phyloP scores from a whole-genome alignment of 2,113 vertebrate species.

The Ictalurus punctatus region DNA sequence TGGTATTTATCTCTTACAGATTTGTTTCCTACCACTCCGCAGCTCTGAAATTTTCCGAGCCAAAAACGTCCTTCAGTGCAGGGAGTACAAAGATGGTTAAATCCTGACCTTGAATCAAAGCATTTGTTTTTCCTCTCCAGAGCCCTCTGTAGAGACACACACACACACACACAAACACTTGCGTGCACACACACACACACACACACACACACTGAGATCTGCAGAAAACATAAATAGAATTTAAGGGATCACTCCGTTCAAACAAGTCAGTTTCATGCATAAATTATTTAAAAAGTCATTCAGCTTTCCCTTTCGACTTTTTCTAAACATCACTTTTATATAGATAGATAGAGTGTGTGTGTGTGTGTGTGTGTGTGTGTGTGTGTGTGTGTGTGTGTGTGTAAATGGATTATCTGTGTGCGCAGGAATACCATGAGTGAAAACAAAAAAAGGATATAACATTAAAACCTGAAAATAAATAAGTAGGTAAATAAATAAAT shows the following conservation, averaged over 20 bases:
- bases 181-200: no score
- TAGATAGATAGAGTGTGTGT: no score
- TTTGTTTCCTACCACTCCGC: slow-evolving; percentile 62
- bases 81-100: slow-evolving; percentile 38
- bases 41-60: slow-evolving; percentile 59
- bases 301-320: background rate
- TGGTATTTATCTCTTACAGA: slow-evolving; percentile 64
- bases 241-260: background rate
- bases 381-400: no score
- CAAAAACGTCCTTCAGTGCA: slow-evolving; percentile 56
- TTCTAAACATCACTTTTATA: no score
- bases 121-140: background rate
- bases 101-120: slow-evolving; percentile 38
- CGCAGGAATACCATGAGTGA: background rate
- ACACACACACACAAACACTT: background rate
- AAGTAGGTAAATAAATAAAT: no score
- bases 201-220: background rate
- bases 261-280: background rate
- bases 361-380: no score
- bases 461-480: background rate
- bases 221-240: background rate
- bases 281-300: background rate
- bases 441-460: background rate
- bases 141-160: background rate
- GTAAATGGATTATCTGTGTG: background rate